Evolutionary conservation across 2,888 invertebrate species (phyloP), one percentile per base, ranked within the genome.

Genomic region (Drosophila niveifrons): DNA sequence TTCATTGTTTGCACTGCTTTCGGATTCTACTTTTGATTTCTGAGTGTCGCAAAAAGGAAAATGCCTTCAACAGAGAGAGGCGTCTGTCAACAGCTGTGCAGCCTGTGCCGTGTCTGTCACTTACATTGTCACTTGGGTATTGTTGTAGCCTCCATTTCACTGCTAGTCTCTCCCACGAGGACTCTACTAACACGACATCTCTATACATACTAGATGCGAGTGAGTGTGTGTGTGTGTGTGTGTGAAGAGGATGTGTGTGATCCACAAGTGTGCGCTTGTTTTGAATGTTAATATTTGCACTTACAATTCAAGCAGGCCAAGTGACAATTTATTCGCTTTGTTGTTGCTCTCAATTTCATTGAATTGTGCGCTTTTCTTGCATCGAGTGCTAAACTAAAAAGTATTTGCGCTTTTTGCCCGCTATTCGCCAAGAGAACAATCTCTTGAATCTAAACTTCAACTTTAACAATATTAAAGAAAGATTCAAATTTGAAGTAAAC

Each of bases 251-350:
- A 39, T 39, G 13, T 39, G 39, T n/a, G 36, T 29, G 48, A 76
- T 77, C 80, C 71, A 83, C 87, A 88, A 83, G 89, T 89, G 82
- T 66, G 61, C 80, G 78, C 70, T 88, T 89, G 88, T 89, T 86
- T 89, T 88, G 82, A 86, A 85, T 88, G 85, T 78, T 86, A 85
- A 88, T 86, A 86, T 86, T 86, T 86, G 82, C 89, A 82, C 86
- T 80, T 79, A 68, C 78, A 78, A 85, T 82, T 85, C 75, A 74
- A 79, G 76, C 72, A 74, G 70, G 75, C 72, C 88, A 85, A 88
- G 82, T 85, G 84, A 89, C 88, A 85, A 84, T 87, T 87, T 84
- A 80, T 84, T 82, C 86, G 61, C 77, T 73, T 85, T 82, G 62
- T 75, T 66, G 57, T 57, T 72, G 57, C 66, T 73, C 71, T 89